These are phyloP conservation scores for Ceratosolen solmsi DNA, from an alignment of 1,140 invertebrate species.

Conservation along the genomic window DNA sequence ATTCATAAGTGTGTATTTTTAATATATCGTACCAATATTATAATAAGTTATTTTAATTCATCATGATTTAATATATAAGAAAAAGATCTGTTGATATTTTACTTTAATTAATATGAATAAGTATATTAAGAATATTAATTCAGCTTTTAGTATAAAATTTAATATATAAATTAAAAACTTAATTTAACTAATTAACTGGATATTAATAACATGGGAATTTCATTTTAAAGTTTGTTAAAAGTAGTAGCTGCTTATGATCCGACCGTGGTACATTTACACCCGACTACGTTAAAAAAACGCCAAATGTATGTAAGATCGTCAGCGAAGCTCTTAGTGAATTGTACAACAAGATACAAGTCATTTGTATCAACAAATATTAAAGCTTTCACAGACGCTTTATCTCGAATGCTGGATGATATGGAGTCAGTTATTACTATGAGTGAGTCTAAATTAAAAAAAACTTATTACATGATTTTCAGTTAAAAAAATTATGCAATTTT, in stretches of 20 bases:
- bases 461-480: neutral
- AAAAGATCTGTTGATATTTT: too few relatives aligned
- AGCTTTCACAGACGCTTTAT: constrained; percentile 74
- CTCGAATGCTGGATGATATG: constrained; percentile 77
- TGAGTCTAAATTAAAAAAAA: constrained; percentile 61
- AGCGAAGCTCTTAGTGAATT: constrained; percentile 76
- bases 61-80: too few relatives aligned
- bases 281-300: constrained; percentile 75
- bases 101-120: too few relatives aligned
- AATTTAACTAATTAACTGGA: neutral
- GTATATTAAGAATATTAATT: too few relatives aligned
- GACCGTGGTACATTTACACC: constrained; percentile 69
- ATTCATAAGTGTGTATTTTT: constrained; percentile 72
- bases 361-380: constrained; percentile 72
- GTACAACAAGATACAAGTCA: constrained; percentile 75
- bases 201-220: neutral
- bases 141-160: too few relatives aligned
- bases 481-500: too few relatives aligned
- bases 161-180: too few relatives aligned
- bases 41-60: too few relatives aligned
- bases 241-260: constrained; percentile 76
- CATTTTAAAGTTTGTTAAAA: constrained; percentile 74
- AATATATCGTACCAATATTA: too few relatives aligned
- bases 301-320: constrained; percentile 77
- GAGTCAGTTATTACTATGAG: constrained; percentile 75